Conservation (phyloP, 2,797 vertebrate genomes). For the Mus caroli region DNA sequence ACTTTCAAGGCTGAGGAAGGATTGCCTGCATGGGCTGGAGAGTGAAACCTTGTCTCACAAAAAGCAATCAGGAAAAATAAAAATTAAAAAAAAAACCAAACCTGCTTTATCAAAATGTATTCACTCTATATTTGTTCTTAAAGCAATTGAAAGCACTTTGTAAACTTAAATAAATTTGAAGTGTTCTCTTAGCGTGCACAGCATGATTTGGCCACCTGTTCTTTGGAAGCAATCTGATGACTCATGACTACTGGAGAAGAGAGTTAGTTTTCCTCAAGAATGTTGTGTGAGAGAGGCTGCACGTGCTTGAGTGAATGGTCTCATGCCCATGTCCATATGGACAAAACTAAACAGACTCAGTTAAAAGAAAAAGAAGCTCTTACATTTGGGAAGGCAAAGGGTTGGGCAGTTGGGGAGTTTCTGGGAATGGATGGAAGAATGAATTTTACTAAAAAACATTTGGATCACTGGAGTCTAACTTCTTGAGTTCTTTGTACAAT, state of each 20-base stretch:
- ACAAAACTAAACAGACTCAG: too few relatives aligned
- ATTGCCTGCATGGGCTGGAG: accelerated
- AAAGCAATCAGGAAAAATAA: not conserved
- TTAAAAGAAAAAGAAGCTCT: not conserved
- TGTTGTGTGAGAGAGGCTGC: not conserved
- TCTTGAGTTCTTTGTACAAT: too few relatives aligned
- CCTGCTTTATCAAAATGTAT: not conserved
- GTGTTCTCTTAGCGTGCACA: not conserved
- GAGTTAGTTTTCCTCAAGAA: not conserved
- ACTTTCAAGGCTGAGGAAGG: not conserved
- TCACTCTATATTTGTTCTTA: not conserved
- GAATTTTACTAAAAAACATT: not conserved
- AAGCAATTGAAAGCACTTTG: too few relatives aligned
- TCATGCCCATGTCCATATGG: too few relatives aligned
- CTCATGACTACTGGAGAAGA: not conserved
- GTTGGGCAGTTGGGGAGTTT: not conserved
- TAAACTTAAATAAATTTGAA: not conserved
- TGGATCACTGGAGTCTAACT: too few relatives aligned
- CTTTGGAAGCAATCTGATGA: not conserved
- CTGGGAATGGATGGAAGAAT: not conserved
- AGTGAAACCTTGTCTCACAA: not conserved
- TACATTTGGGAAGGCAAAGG: not conserved
- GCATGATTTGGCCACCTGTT: not conserved
- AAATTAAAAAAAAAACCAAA: not conserved
- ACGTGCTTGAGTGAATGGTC: too few relatives aligned